Conservation (phyloP, 2,113 vertebrate species). For the Beaufortia kweichowensis region DNA sequence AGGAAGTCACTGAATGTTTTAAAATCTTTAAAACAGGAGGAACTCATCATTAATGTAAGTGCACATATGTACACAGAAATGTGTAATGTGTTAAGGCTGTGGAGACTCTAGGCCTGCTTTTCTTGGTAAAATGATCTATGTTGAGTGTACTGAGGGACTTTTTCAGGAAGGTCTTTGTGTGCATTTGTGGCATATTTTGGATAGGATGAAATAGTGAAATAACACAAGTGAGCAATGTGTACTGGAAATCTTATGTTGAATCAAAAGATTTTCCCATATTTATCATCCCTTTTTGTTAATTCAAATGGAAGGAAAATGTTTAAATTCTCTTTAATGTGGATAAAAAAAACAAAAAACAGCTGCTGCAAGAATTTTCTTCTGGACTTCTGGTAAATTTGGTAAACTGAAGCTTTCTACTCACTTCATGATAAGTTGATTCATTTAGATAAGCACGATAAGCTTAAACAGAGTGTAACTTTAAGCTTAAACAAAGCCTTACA, state of each 20-base stretch:
- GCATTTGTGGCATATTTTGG: conserved; percentile 29
- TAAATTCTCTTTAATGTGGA: no score
- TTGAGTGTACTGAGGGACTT: conserved; percentile 36
- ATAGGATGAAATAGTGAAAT: not conserved
- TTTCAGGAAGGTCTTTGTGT: conserved; percentile 22
- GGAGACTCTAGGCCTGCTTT: conserved; percentile 21
- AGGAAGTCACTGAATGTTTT: not conserved
- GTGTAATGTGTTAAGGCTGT: conserved; percentile 41
- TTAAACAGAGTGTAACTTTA: conserved; percentile 25
- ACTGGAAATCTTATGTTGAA: not conserved
- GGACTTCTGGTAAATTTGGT: no score
- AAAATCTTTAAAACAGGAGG: not conserved
- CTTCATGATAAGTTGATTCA: not conserved
- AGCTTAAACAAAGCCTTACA: conserved; percentile 8
- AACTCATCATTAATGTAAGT: conserved; percentile 42
- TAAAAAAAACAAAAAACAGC: not conserved
- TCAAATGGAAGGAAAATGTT: no score
- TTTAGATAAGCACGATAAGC: conserved; percentile 1
- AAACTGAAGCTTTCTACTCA: not conserved
- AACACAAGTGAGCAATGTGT: not conserved
- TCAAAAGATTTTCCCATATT: conserved; percentile 27
- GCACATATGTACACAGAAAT: conserved; percentile 52
- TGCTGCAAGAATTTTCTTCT: not conserved
- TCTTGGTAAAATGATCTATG: conserved; percentile 46
- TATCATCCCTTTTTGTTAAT: not conserved